These are phyloP conservation scores for Montipora capricornis DNA, from an alignment of 64 coral and sea anemone species.

Conservation along the genomic window DNA sequence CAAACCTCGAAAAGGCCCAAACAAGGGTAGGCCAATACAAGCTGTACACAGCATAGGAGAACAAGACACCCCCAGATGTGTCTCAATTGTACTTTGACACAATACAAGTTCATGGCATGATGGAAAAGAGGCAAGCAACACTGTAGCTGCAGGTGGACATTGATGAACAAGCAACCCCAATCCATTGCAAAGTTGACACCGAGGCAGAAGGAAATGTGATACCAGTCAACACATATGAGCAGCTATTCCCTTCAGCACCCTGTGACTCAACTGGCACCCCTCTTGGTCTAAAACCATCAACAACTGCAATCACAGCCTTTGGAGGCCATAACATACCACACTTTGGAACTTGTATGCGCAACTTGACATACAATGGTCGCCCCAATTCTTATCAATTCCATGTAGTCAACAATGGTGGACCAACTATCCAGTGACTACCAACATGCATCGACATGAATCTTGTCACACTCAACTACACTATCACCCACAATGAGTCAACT, in stretches of 20 bases:
- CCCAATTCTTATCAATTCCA: conserved; percentile 7
- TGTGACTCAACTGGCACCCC: conserved; percentile 42
- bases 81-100: not conserved
- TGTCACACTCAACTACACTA: not conserved
- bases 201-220: conserved; percentile 75
- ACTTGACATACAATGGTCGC: conserved; percentile 24
- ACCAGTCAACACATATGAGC: conserved; percentile 21
- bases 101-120: not conserved
- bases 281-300: conserved; percentile 62
- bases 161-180: conserved; percentile 17
- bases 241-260: conserved; percentile 34
- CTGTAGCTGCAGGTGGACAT: conserved; percentile 35
- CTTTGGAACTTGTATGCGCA: conserved; percentile 70
- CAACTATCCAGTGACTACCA: not conserved
- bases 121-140: conserved; percentile 35
- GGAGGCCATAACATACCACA: conserved; percentile 62
- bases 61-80: not conserved
- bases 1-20: not conserved
- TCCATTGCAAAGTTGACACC: conserved; percentile 76
- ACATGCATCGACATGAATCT: not conserved
- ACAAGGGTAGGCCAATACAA: too few species aligned
- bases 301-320: conserved; percentile 66
- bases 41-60: too few species aligned
- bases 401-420: not conserved
- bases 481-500: not conserved